Conservation (phyloP, 2,888 invertebrate species). For the Neoaliturus tenellus region DNA sequence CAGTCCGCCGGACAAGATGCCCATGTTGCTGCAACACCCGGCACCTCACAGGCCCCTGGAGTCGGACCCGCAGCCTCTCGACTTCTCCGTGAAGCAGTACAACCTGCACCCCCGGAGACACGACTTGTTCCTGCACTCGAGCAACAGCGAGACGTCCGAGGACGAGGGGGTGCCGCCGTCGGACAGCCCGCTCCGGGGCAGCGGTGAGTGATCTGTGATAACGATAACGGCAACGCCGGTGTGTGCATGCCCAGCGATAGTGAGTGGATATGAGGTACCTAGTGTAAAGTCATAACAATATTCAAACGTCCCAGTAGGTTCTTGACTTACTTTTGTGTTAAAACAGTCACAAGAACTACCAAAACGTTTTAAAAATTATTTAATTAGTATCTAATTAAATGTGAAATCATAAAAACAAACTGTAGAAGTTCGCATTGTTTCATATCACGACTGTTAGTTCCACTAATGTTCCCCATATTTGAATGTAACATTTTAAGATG, state of each 20-base stretch:
- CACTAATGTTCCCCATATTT: no score
- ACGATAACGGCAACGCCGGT: no score
- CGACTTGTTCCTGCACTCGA: constrained; percentile 62
- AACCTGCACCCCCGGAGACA: constrained; percentile 59
- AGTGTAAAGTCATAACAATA: no score
- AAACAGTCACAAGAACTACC: no score
- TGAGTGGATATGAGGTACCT: background rate
- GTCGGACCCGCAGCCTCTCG: constrained; percentile 65
- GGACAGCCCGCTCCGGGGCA: constrained; percentile 70
- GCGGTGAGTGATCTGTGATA: constrained; percentile 71
- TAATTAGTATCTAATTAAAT: no score
- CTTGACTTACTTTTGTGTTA: no score
- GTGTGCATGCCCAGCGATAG: background rate
- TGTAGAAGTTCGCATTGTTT: no score
- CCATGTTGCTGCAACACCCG: constrained; percentile 60
- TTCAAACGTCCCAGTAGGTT: no score
- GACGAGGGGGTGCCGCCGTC: constrained; percentile 73
- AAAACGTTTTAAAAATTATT: no score
- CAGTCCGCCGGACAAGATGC: constrained; percentile 62
- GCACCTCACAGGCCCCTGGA: constrained; percentile 57
- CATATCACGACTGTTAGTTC: no score
- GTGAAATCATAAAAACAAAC: no score
- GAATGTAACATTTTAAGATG: no score
- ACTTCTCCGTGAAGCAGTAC: constrained; percentile 64
- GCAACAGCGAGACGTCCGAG: constrained; percentile 69